Evolutionary conservation across 2,888 invertebrate genomes (phyloP).

Genomic region (Incurvaria masculella): DNA sequence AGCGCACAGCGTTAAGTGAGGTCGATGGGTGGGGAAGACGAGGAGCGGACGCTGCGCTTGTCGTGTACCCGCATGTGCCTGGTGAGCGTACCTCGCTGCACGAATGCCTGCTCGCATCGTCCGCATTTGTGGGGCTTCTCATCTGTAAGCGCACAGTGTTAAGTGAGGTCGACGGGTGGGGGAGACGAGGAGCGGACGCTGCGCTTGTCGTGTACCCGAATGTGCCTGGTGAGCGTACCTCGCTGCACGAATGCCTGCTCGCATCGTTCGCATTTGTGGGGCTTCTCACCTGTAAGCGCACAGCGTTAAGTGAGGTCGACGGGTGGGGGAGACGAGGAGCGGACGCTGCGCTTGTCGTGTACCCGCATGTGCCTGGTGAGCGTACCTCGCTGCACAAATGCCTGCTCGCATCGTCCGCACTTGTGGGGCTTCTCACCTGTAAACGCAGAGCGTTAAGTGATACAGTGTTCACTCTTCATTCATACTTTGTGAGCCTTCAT

Average conservation of each 20-base stretch:
- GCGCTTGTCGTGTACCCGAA: conserved; percentile 83
- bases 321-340: too few species aligned
- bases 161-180: too few species aligned
- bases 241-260: conserved; percentile 89
- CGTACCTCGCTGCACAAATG: conserved; percentile 43
- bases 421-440: conserved; percentile 45
- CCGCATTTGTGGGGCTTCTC: conserved; percentile 43
- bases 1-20: conserved; percentile 39
- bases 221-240: conserved; percentile 90
- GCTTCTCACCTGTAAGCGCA: conserved; percentile 90
- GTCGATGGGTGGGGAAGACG: too few species aligned
- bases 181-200: too few species aligned
- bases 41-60: conserved; percentile 2
- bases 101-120: conserved; percentile 39
- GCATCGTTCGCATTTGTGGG: conserved; percentile 86
- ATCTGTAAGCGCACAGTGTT: conserved; percentile 41
- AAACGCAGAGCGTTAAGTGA: too few species aligned
- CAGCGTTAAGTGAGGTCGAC: too few species aligned
- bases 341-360: conserved; percentile 24
- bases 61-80: conserved; percentile 44
- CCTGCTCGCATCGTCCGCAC: conserved; percentile 36
- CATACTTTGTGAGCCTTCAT: too few species aligned
- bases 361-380: conserved; percentile 45
- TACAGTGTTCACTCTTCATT: too few species aligned
- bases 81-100: conserved; percentile 40